Percentiles rank a stretch among this genome's conserved stretches.
These are phyloP conservation scores for Octonoba sinensis DNA, from an alignment of 2,888 invertebrate genomes.

Conservation along the genomic window DNA sequence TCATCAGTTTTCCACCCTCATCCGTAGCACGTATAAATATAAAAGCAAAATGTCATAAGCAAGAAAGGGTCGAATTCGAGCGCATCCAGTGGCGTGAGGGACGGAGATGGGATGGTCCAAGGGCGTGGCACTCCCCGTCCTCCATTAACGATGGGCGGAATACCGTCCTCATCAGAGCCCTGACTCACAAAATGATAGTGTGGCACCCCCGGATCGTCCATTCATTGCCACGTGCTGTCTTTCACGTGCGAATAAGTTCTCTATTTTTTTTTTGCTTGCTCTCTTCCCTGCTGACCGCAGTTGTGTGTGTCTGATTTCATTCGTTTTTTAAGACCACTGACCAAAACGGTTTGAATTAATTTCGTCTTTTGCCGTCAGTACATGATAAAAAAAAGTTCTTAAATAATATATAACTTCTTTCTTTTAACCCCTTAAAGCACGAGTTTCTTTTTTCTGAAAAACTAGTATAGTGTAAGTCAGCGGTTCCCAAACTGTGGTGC, in stretches of 20 bases:
- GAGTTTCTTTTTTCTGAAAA: no score
- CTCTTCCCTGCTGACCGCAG: neutral
- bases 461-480: no score
- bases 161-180: slow-evolving; percentile 41
- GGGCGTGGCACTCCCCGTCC: slow-evolving; percentile 54
- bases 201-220: neutral
- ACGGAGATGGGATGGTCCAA: slow-evolving; percentile 25
- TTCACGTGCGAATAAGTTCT: slow-evolving; percentile 28
- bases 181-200: slow-evolving; percentile 38
- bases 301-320: slow-evolving; percentile 12
- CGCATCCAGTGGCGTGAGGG: slow-evolving; percentile 36
- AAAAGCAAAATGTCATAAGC: no score
- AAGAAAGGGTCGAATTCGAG: neutral
- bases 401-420: no score
- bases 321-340: neutral
- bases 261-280: neutral
- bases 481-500: no score
- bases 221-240: slow-evolving; percentile 45
- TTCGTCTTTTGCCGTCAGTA: no score
- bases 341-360: no score
- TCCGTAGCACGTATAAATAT: no score
- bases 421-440: no score
- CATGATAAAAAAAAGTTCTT: no score
- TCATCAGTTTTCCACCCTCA: no score
- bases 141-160: slow-evolving; percentile 53